Base-by-base conservation (phyloP, 2,113 vertebrate genomes). In the Neodontobutis hainanensis region DNA sequence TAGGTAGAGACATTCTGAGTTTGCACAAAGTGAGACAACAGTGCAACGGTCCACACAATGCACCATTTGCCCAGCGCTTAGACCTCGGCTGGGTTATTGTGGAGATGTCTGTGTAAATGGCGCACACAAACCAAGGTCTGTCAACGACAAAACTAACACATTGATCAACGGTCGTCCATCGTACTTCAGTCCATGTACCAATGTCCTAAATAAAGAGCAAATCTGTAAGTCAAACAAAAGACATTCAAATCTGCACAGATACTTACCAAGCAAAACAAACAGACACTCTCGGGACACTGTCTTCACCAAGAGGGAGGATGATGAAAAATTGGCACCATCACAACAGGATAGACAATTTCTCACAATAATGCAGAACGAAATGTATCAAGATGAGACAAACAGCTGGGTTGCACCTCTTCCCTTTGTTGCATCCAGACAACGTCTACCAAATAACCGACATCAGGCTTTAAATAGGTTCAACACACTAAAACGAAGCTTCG, bases 311-410 rank as follows among this genome's bases (percentile, higher is more conserved):
- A 16, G n/a, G 8, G n/a, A 49, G 5, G 47, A 49, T 16, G 47
- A 16, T 49, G n/a, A 49, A 8, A 49, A 16, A 15, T 49, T 49
- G n/a, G 47, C 47, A 49, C 47, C 15, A 7, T 49, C 47, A 49
- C 47, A 49, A 49, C 47, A 49, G 8, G 15, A 49, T 49, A n/a
- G n/a, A 16, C 47, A 49, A 15, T 49, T 49, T 49, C 47, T 49
- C 15, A 49, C 47, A n/a, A 49, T 49, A 49, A 49, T 49, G 15
- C 15, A 49, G 16, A 49, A 16, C 10, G n/a, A 49, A 49, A 49
- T 49, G 47, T 49, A 49, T 49, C 47, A 49, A 16, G n/a, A 49
- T 16, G 47, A 49, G 47, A 49, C n/a, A 16, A 49, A 49, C 10
- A 16, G 47, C 47, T 49, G 47, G 47, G 47, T 49, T 49, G 47